These are phyloP conservation scores for Steinernema carpocapsae DNA, from an alignment of 2,888 invertebrate species.

Conservation along the genomic window DNA sequence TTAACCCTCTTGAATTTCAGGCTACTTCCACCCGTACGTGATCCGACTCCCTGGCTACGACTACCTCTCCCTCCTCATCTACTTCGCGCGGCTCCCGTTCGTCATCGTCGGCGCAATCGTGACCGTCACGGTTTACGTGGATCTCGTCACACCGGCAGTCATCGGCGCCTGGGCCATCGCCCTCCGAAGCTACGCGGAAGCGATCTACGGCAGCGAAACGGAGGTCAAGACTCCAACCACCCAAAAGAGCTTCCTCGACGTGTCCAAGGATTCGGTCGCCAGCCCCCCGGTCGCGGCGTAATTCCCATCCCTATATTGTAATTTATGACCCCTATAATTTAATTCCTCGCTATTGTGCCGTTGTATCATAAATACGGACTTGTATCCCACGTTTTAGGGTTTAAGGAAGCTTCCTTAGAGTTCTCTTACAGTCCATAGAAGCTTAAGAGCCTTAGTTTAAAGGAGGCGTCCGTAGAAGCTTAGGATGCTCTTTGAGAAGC, in stretches of 20 bases:
- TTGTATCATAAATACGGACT: too few relatives aligned
- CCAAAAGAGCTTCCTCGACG: conserved; percentile 1
- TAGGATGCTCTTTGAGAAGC: too few relatives aligned
- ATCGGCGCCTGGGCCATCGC: conserved; percentile 22
- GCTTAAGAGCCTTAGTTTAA: too few relatives aligned
- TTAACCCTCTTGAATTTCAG: not conserved
- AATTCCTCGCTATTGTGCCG: too few relatives aligned
- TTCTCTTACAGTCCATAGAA: too few relatives aligned
- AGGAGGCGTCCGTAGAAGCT: too few relatives aligned
- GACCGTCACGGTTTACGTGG: conserved; percentile 8
- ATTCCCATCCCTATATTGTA: not conserved
- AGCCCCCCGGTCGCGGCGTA: not conserved
- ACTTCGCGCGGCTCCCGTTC: conserved; percentile 19
- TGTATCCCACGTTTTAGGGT: too few relatives aligned
- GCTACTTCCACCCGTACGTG: conserved; percentile 24
- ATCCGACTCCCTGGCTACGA: conserved; percentile 15
- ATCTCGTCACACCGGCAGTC: conserved; percentile 13
- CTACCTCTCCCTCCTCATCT: not conserved
- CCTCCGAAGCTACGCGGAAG: conserved; percentile 16
- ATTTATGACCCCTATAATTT: too few relatives aligned
- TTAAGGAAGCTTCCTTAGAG: too few relatives aligned
- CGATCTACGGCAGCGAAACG: not conserved
- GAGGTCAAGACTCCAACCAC: not conserved
- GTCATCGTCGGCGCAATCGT: conserved; percentile 23
- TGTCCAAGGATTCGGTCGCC: not conserved